These are phyloP conservation scores for Drosophila bocqueti DNA, from an alignment of 1,140 invertebrate species.

Conservation along the genomic window DNA sequence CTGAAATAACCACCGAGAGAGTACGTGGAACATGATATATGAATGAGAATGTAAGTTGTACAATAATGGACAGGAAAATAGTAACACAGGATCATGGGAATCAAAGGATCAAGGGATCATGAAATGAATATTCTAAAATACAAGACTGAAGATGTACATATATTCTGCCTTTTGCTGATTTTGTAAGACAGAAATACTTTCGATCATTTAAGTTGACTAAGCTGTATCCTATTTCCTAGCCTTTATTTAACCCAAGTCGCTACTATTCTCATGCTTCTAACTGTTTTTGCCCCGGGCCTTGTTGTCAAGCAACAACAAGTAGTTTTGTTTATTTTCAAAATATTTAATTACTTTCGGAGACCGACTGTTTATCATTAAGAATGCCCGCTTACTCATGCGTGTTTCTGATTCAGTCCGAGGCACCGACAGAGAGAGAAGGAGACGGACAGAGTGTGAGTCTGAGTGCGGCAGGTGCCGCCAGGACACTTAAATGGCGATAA, in stretches of 20 bases:
- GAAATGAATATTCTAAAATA: not conserved
- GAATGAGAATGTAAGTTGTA: conserved; percentile 25
- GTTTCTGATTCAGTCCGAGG: conserved; percentile 31
- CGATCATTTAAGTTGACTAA: too few species aligned
- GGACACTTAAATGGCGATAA: conserved; percentile 53
- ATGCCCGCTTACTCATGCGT: conserved; percentile 53
- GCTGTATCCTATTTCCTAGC: not conserved
- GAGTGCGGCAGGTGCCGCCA: conserved; percentile 62
- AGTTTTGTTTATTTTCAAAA: conserved; percentile 71
- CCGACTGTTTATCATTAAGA: conserved; percentile 48
- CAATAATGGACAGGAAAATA: conserved; percentile 9
- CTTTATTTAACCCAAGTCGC: not conserved
- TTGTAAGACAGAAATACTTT: too few species aligned
- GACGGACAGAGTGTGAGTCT: conserved; percentile 13
- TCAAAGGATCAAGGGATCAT: not conserved
- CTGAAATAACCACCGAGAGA: conserved; percentile 39
- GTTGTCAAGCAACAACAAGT: conserved; percentile 66
- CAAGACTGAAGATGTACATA: too few species aligned
- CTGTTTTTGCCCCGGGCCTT: not conserved
- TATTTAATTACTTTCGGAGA: conserved; percentile 77
- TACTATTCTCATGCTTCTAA: conserved; percentile 10
- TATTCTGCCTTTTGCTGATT: too few species aligned
- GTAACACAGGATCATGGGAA: not conserved
- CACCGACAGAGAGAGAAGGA: conserved; percentile 3
- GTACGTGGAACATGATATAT: conserved; percentile 60